Conservation (phyloP, 1,140 invertebrate genomes). For the Drosophila albomicans region DNA sequence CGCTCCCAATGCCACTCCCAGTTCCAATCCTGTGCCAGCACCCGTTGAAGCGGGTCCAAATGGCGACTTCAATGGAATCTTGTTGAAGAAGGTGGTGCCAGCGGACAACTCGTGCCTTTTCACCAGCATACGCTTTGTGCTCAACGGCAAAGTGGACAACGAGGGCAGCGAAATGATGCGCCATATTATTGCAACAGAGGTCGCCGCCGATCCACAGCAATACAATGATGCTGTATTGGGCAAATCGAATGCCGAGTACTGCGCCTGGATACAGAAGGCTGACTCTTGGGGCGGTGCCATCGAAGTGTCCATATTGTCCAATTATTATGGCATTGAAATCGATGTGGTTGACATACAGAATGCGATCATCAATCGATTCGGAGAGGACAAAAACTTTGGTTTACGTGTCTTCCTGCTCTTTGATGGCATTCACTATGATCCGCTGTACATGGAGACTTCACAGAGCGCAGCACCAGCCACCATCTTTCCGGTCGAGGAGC, state of each 20-base stretch:
- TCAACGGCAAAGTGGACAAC: constrained; percentile 91
- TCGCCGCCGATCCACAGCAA: constrained; percentile 90
- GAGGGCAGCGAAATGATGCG: constrained; percentile 90
- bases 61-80: constrained; percentile 88
- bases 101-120: constrained; percentile 98
- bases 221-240: constrained; percentile 96
- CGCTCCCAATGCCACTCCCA: neutral
- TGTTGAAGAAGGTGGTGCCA: constrained; percentile 95
- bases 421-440: constrained; percentile 98
- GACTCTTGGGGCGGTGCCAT: constrained; percentile 98
- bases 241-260: constrained; percentile 94
- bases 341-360: constrained; percentile 96
- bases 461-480: constrained; percentile 90
- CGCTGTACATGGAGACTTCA: constrained; percentile 92
- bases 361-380: constrained; percentile 95
- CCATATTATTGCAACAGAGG: constrained; percentile 93
- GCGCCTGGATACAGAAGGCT: constrained; percentile 92
- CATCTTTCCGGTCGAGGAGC: constrained; percentile 92
- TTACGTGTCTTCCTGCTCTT: constrained; percentile 95
- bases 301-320: constrained; percentile 95
- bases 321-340: constrained; percentile 96
- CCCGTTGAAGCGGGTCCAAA: constrained; percentile 71
- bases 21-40: neutral
- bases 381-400: constrained; percentile 95
- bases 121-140: constrained; percentile 92